phyloP scores from a whole-genome alignment of 2,113 vertebrate genomes.

The Colius striatus region DNA sequence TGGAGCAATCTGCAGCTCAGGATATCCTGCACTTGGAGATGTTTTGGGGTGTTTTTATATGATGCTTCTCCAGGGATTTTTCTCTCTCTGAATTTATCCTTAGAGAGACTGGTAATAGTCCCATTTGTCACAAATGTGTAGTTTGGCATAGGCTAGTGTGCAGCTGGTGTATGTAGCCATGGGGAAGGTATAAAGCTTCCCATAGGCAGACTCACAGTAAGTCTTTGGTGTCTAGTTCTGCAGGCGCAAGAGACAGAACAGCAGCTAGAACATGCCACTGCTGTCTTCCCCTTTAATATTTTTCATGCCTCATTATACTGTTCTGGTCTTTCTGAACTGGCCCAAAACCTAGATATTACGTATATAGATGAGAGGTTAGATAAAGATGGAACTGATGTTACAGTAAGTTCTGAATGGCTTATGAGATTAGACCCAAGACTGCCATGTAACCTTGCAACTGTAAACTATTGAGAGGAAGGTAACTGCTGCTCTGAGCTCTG shows the following conservation, averaged over 20 bases:
- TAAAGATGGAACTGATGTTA: background rate
- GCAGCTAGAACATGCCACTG: background rate
- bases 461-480: background rate
- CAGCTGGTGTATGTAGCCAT: background rate
- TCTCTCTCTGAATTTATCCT: background rate
- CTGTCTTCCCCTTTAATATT: background rate
- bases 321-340: background rate
- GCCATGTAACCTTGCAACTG: background rate
- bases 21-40: background rate
- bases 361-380: accelerated
- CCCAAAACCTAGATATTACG: background rate
- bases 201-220: background rate
- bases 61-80: background rate
- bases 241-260: background rate
- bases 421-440: background rate
- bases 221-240: background rate
- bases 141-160: background rate
- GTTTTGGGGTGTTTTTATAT: background rate
- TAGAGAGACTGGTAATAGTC: background rate
- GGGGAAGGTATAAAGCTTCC: background rate
- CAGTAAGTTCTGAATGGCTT: background rate
- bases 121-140: background rate
- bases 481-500: background rate
- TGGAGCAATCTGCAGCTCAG: background rate
- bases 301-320: background rate